Evolutionary conservation across 2,888 invertebrate species (phyloP).

Genomic region (Apomyelois bistriatella): DNA sequence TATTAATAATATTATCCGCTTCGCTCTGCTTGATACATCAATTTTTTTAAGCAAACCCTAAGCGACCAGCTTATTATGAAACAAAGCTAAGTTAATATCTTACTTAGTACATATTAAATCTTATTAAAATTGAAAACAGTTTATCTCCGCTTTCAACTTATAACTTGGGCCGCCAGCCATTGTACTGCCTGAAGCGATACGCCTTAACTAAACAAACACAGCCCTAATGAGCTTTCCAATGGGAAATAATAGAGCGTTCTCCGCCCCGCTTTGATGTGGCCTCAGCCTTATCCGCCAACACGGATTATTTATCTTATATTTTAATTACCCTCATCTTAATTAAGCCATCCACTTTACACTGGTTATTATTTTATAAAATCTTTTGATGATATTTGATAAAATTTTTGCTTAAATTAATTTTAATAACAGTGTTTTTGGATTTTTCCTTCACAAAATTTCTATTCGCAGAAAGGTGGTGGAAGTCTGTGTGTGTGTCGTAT

Average conservation of each 20-base stretch:
- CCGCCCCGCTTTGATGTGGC: constrained; percentile 20
- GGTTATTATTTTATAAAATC: not conserved
- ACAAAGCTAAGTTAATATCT: no score
- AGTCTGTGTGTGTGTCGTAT: no score
- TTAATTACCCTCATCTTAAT: constrained; percentile 8
- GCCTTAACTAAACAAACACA: constrained; percentile 46
- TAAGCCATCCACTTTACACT: constrained; percentile 10
- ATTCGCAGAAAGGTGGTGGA: not conserved
- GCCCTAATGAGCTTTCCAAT: constrained; percentile 43
- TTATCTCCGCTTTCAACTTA: constrained; percentile 16
- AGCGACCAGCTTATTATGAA: no score
- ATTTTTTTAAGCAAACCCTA: no score
- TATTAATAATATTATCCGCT: no score
- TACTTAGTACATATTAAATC: no score
- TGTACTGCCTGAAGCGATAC: constrained; percentile 36
- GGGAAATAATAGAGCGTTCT: constrained; percentile 34
- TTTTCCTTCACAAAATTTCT: not conserved
- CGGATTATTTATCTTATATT: constrained; percentile 3
- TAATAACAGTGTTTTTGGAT: not conserved
- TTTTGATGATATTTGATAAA: not conserved
- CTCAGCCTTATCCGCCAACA: constrained; percentile 6
- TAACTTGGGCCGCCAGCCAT: constrained; percentile 21
- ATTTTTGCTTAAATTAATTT: not conserved
- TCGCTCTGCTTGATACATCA: no score
- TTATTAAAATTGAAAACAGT: not conserved